Evolutionary conservation across 2,888 invertebrate genomes (phyloP), one percentile per base, ranked within the genome.

Genomic region (Drosophila diplacantha): DNA sequence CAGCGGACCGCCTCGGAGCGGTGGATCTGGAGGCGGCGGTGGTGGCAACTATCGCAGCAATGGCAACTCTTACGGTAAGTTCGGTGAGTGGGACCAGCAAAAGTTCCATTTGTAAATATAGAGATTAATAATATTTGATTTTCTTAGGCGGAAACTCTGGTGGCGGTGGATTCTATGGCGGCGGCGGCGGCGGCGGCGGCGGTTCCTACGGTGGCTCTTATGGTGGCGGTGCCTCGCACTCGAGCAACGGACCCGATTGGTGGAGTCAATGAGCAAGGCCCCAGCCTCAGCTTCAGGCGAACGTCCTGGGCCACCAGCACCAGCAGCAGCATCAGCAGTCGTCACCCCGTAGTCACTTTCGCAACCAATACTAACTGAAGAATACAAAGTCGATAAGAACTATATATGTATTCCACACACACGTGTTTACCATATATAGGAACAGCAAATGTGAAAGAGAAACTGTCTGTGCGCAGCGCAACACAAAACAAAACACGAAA

Each of bases 31-130:
- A 61, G 89, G 89, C 87, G 89, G 71, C 31, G 85, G 86, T n/a
- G 85, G 86, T 29, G 86, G 87, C 41, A 86, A 85, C 38, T 85
- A 83, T 49, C 90, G 91, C 57, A 90, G 90, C 75, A 91, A 91
- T 81, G 90, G 89, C 35, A 88, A 80, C 68, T 86, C 85, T 38
- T 85, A 81, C 58, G 85, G 83, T 83, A 83, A 85, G 85, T 73
- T 71, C 47, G 71, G 77, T 84, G 71, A 79, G 80, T 84, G 74
- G 54, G 35, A 55, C 54, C 54, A 37, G 55, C 26, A n/a, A 3
- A 26, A 29, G 35, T 26, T 54, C 26, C 20, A 20, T 8, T 9
- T 7, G 29, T 8, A 11, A 14, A 24, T 8, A 14, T 3, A 18
- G 11, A n/a, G 8, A 29, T 24, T 58, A 35, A 58, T 14, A 16